These are phyloP conservation scores for Dryobota labecula DNA, from an alignment of 2,888 invertebrate genomes.

Conservation along the genomic window DNA sequence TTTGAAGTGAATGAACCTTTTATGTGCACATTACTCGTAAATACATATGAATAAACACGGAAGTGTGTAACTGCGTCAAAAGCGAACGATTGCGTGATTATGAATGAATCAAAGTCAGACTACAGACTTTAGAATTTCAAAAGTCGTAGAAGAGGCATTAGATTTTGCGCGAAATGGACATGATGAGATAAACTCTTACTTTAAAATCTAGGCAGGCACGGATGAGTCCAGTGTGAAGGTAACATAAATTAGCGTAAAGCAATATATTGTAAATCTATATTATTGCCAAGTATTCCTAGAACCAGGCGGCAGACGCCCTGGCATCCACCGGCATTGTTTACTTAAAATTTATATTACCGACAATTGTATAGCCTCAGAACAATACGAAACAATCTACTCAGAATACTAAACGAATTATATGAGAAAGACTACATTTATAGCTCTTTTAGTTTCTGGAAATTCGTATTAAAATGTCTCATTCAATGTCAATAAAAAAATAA, in stretches of 20 bases:
- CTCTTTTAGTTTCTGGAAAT: constrained; percentile 32
- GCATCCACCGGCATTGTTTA: constrained; percentile 64
- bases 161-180: background rate
- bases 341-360: constrained; percentile 60
- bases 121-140: background rate
- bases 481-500: constrained; percentile 19
- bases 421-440: constrained; percentile 33
- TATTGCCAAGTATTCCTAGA: constrained; percentile 66
- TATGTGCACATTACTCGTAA: background rate
- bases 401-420: constrained; percentile 61
- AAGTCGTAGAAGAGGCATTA: background rate
- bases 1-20: constrained; percentile 34
- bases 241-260: constrained; percentile 46
- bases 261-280: constrained; percentile 49
- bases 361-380: constrained; percentile 57
- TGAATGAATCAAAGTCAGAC: constrained; percentile 5
- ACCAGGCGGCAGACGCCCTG: constrained; percentile 54
- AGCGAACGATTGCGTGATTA: background rate
- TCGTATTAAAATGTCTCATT: constrained; percentile 29
- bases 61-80: constrained; percentile 34
- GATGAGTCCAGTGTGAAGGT: constrained; percentile 14
- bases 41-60: constrained; percentile 16
- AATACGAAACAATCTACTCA: constrained; percentile 54
- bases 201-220: constrained; percentile 37
- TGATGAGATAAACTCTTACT: background rate